phyloP scores from a whole-genome alignment of 2,888 invertebrate genomes.

The Drosophila kambysellisi region DNA sequence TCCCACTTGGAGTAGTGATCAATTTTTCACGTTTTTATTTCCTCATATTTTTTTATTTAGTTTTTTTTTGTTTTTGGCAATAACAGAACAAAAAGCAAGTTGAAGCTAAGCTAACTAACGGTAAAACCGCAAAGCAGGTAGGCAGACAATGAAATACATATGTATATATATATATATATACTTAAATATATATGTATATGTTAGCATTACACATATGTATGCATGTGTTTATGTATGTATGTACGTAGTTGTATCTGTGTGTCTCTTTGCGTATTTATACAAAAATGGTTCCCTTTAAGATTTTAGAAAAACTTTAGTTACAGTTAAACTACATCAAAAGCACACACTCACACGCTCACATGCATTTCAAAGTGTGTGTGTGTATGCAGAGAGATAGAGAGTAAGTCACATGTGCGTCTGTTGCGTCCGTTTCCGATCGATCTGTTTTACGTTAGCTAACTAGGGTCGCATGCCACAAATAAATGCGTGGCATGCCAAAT shows the following conservation, averaged over 20 bases:
- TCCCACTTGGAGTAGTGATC: slow-evolving; percentile 9
- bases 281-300: slow-evolving; percentile 22
- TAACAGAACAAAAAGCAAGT: slow-evolving; percentile 60
- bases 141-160: slow-evolving; percentile 11
- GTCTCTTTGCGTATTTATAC: slow-evolving; percentile 10
- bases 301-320: slow-evolving; percentile 39
- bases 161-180: not conserved
- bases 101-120: slow-evolving; percentile 61
- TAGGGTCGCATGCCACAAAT: slow-evolving; percentile 32
- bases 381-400: slow-evolving; percentile 3
- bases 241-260: slow-evolving; percentile 7
- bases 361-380: slow-evolving; percentile 14
- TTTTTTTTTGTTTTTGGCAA: slow-evolving; percentile 32
- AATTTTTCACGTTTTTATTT: not conserved
- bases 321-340: slow-evolving; percentile 32
- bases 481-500: slow-evolving; percentile 36
- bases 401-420: slow-evolving; percentile 52
- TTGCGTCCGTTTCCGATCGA: slow-evolving; percentile 27
- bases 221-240: not conserved
- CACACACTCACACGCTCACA: slow-evolving; percentile 15
- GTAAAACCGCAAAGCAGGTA: slow-evolving; percentile 31
- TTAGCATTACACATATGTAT: slow-evolving; percentile 16
- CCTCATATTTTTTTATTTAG: not conserved
- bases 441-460: slow-evolving; percentile 37
- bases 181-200: slow-evolving; percentile 1